These are phyloP conservation scores for Hydropsyche tenuis DNA, from an alignment of 1,140 invertebrate species.

Conservation along the genomic window DNA sequence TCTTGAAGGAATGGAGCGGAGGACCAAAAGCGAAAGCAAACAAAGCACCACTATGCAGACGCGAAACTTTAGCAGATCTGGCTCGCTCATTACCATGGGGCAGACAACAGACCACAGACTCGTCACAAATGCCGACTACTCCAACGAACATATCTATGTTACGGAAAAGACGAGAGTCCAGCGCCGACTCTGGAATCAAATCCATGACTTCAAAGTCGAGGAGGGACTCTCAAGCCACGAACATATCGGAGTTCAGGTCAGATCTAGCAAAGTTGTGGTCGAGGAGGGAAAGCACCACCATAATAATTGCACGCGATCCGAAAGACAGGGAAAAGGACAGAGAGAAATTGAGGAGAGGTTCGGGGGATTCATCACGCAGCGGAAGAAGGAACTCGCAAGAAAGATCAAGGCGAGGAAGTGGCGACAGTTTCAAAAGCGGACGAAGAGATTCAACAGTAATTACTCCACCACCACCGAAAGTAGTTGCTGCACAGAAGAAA, in stretches of 20 bases:
- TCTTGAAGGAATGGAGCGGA: conserved; percentile 84
- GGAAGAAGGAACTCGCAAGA: conserved; percentile 55
- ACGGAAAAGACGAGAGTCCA: conserved; percentile 78
- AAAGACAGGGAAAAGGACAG: conserved; percentile 57
- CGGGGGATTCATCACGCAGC: conserved; percentile 57
- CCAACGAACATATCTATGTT: conserved; percentile 54
- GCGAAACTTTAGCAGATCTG: conserved; percentile 85
- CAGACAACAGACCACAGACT: conserved; percentile 65
- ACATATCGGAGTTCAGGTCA: conserved; percentile 72
- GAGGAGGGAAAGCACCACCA: conserved; percentile 63
- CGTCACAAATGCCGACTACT: conserved; percentile 62
- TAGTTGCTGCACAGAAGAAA: conserved; percentile 67
- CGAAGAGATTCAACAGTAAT: conserved; percentile 71
- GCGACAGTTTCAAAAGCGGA: conserved; percentile 58
- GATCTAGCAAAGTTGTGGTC: conserved; percentile 77
- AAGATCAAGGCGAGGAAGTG: conserved; percentile 53
- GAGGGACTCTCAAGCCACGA: conserved; percentile 70
- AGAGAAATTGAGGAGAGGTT: conserved; percentile 60
- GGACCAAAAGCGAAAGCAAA: conserved; percentile 68
- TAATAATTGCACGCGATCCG: conserved; percentile 56
- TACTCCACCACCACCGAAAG: conserved; percentile 66
- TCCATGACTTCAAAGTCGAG: conserved; percentile 74
- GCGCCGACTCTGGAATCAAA: conserved; percentile 82
- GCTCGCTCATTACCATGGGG: conserved; percentile 78
- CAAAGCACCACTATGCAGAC: conserved; percentile 74